Conservation (phyloP, 2,888 invertebrate genomes). For the Hirtodrosophila alboralis region DNA sequence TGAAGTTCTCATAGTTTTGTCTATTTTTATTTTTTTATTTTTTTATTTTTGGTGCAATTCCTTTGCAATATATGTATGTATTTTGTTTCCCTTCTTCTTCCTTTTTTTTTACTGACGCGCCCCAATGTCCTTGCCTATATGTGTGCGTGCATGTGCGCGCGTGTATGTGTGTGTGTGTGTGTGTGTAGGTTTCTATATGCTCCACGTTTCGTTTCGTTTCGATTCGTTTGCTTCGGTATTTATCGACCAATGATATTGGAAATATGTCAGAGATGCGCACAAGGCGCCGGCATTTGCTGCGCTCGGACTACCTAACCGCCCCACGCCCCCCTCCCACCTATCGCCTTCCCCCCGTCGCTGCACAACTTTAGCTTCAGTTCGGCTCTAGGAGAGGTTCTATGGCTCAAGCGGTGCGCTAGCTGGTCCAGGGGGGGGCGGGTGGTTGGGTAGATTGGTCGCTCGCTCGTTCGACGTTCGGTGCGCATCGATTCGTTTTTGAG, state of each 20-base stretch:
- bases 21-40: too few species aligned
- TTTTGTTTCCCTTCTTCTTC: constrained; percentile 23
- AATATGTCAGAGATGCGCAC: constrained; percentile 83
- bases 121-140: constrained; percentile 50
- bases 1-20: too few species aligned
- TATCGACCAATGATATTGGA: constrained; percentile 84
- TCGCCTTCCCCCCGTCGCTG: neutral
- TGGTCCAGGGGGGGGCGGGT: neutral
- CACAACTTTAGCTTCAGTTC: constrained; percentile 5
- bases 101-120: constrained; percentile 32
- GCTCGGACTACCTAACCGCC: constrained; percentile 37
- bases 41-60: too few species aligned
- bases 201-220: constrained; percentile 76
- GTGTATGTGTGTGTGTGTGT: constrained; percentile 42
- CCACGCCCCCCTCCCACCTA: neutral
- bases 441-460: constrained; percentile 15
- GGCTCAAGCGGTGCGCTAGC: constrained; percentile 18
- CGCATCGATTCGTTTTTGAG: constrained; percentile 71
- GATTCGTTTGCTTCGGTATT: constrained; percentile 77
- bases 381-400: constrained; percentile 15
- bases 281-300: constrained; percentile 71
- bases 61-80: too few species aligned
- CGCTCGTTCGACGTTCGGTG: constrained; percentile 60
- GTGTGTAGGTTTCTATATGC: constrained; percentile 59
- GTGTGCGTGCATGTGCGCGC: constrained; percentile 31